Percentiles rank a stretch among this genome's conserved stretches.
These are phyloP conservation scores for Melanocharis versteri DNA, from an alignment of 2,113 vertebrate species.

Conservation along the genomic window DNA sequence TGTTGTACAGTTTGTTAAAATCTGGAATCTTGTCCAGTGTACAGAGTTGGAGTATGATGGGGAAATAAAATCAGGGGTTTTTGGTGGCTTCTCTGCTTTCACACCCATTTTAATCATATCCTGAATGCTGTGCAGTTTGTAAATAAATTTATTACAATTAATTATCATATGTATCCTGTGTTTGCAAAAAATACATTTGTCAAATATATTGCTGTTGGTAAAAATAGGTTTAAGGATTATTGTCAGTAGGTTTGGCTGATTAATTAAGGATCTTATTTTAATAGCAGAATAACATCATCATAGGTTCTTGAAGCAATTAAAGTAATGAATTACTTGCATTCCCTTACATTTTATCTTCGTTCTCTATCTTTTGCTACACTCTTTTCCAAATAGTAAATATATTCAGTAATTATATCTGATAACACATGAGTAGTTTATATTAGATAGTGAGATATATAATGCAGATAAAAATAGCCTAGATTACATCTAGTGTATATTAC, in stretches of 20 bases:
- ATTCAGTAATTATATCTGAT: conserved; percentile 64
- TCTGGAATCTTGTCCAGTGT: background rate
- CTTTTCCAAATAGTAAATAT: conserved; percentile 42
- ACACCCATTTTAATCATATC: background rate
- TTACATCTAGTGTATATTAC: background rate
- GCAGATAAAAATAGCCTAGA: background rate
- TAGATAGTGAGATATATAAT: background rate
- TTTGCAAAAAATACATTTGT: conserved; percentile 4
- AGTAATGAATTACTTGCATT: conserved; percentile 48
- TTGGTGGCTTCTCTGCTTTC: background rate
- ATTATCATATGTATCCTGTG: background rate
- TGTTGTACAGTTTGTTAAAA: conserved; percentile 4
- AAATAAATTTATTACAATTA: conserved; percentile 16
- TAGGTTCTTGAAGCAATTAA: conserved; percentile 37
- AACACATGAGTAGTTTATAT: conserved; percentile 56
- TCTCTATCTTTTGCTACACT: conserved; percentile 1
- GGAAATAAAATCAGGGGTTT: background rate
- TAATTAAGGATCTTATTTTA: conserved; percentile 60
- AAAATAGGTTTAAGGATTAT: conserved; percentile 27
- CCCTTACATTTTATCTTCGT: conserved; percentile 31
- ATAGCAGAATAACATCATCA: conserved; percentile 47
- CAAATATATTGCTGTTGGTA: conserved; percentile 35
- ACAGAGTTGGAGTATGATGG: background rate
- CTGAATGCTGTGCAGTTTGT: background rate
- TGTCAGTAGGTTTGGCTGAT: conserved; percentile 41